Base-by-base conservation (phyloP, 2,113 vertebrate species). In the Pollimyrus isidori region DNA sequence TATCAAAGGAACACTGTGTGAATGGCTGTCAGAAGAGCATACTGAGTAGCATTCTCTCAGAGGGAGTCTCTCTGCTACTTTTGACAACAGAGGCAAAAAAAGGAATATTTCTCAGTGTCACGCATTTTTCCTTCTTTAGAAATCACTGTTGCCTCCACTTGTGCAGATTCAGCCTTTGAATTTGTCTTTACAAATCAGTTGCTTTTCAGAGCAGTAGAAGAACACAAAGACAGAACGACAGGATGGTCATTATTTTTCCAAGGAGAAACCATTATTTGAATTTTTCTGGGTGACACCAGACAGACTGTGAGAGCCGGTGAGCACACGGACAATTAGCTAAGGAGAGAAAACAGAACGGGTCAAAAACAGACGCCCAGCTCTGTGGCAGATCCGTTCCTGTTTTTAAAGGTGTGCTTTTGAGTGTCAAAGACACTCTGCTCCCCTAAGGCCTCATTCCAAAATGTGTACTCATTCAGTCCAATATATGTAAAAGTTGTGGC, bases 121-220 rank as follows among this genome's bases (percentile, higher is more conserved):
- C 46, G 23, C 49, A 58, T 56, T 56, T 87, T 62, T 56, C 30
- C 50, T 56, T 56, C 53, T 58, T 56, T 49, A 42, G 50, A 58
- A 62, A 58, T 4, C 30, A 21, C 23, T 21, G 26, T 45, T 58
- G 30, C 35, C 30, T 17, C 39, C 86, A 65, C 53, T 65, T 58
- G 7, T 62, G 9, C 15, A 65, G 85, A 87, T 87, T 19, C 50
- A 56, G 48, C 23, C 50, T 87, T 87, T 35, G 50, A 23, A 45
- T 45, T 39, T 45, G 56, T 45, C 87, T 87, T 42, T 87, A 62
- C 86, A 87, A 87, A 87, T 23, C 84, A 86, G 84, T 7, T 53
- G 49, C 84, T 53, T 86, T 86, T 52, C 84, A 50, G 17, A 9
- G 84, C 50, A 1, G 50, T 13, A 35, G 9, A 35, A 48, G 45